A percentile compares a stretch with the other conserved stretches of the same genome.
Evolutionary conservation across 2,797 vertebrate genomes (phyloP).

Genomic region (Hydrocynus forskahlii): DNA sequence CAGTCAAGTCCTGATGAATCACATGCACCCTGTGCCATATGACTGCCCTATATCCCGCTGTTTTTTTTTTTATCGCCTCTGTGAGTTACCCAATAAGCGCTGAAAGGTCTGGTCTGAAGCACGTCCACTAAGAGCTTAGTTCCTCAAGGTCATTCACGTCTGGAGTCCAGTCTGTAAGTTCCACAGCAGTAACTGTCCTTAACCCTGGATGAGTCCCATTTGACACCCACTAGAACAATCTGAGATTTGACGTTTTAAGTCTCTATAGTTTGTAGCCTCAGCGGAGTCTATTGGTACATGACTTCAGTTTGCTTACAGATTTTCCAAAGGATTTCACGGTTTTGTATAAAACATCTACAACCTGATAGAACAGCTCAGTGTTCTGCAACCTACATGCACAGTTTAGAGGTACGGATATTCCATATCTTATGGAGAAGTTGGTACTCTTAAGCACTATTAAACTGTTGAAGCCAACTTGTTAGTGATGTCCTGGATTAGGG

Average conservation of each 20-base stretch:
- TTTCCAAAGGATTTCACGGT: too few species aligned
- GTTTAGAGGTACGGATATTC: too few species aligned
- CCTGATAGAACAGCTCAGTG: neutral
- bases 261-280: neutral
- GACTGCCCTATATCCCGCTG: neutral
- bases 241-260: neutral
- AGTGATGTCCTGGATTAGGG: too few species aligned
- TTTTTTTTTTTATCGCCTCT: neutral
- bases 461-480: too few species aligned
- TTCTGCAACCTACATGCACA: neutral
- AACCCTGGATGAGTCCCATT: neutral
- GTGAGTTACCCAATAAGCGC: neutral
- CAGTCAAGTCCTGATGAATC: neutral
- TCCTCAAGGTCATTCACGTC: neutral
- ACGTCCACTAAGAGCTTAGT: neutral
- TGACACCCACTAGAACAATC: neutral
- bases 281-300: neutral
- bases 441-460: too few species aligned
- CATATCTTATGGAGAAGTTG: too few species aligned
- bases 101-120: constrained; percentile 8
- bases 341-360: too few species aligned
- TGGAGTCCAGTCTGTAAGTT: neutral
- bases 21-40: neutral
- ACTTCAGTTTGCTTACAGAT: neutral
- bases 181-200: neutral